A percentile compares a stretch with the other conserved stretches of the same genome.
Conservation (phyloP, 1,140 invertebrate genomes). For the Trypoxylus dichotomus region DNA sequence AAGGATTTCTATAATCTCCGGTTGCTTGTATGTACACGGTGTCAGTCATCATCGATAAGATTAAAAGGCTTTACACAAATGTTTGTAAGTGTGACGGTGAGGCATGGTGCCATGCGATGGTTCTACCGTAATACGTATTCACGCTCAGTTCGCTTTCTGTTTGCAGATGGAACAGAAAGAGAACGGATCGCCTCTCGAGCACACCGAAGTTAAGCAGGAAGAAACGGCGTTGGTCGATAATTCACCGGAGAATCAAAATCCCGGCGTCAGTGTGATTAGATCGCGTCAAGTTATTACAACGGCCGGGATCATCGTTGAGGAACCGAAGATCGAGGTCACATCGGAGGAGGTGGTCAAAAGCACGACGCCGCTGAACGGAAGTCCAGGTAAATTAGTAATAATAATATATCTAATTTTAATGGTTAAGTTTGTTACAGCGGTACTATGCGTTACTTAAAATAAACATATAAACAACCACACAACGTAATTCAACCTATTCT, state of each 20-base stretch:
- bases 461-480: too few species aligned
- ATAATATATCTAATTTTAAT: not conserved
- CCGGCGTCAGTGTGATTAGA: constrained; percentile 3
- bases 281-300: not conserved
- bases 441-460: too few species aligned
- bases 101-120: not conserved
- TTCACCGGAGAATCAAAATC: constrained; percentile 12
- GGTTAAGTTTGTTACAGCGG: too few species aligned
- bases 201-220: not conserved
- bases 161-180: constrained; percentile 11
- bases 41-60: not conserved
- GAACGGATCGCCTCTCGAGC: not conserved
- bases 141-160: not conserved
- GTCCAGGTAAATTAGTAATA: not conserved
- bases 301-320: not conserved
- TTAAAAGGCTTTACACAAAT: not conserved
- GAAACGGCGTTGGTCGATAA: not conserved
- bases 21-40: not conserved
- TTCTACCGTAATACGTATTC: not conserved
- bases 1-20: not conserved
- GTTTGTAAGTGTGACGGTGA: not conserved
- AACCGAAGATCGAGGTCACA: not conserved
- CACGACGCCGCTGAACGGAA: not conserved
- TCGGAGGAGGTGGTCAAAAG: not conserved
- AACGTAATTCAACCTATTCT: too few species aligned